Conservation (phyloP, 2,113 vertebrate genomes). For the Tachysurus fulvidraco region DNA sequence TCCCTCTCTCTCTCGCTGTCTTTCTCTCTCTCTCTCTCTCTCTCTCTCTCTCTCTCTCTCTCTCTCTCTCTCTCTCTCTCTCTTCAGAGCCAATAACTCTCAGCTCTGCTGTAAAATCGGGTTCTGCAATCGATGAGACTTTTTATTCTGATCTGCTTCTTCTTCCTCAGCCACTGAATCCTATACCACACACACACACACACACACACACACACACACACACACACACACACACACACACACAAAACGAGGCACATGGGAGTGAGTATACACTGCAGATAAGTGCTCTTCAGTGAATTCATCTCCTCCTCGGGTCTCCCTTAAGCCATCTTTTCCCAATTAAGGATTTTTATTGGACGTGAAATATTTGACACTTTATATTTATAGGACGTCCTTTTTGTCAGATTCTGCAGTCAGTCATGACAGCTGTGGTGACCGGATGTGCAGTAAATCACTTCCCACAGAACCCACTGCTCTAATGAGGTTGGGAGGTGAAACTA, state of each 20-base stretch:
- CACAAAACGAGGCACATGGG: neutral
- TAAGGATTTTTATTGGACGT: neutral
- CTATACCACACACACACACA: constrained; percentile 22
- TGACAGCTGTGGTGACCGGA: neutral
- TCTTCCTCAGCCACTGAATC: constrained; percentile 57
- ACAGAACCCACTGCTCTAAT: neutral
- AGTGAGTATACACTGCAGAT: constrained; percentile 30
- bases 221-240: constrained; percentile 21
- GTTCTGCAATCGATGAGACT: constrained; percentile 68
- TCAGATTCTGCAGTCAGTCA: neutral
- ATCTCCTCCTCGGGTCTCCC: neutral
- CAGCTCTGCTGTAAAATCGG: constrained; percentile 60
- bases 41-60: constrained; percentile 31
- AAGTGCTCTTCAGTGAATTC: neutral
- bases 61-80: constrained; percentile 36
- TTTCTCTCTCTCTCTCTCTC: neutral
- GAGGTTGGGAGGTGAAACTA: no score
- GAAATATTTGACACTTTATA: neutral
- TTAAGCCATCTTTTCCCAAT: neutral
- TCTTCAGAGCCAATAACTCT: constrained; percentile 59
- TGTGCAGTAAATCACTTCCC: neutral
- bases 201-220: constrained; percentile 24
- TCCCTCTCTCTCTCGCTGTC: neutral
- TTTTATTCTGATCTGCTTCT: constrained; percentile 55
- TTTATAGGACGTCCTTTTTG: neutral